These are phyloP conservation scores for Polietes domitor DNA, from an alignment of 2,888 invertebrate species.

Conservation along the genomic window DNA sequence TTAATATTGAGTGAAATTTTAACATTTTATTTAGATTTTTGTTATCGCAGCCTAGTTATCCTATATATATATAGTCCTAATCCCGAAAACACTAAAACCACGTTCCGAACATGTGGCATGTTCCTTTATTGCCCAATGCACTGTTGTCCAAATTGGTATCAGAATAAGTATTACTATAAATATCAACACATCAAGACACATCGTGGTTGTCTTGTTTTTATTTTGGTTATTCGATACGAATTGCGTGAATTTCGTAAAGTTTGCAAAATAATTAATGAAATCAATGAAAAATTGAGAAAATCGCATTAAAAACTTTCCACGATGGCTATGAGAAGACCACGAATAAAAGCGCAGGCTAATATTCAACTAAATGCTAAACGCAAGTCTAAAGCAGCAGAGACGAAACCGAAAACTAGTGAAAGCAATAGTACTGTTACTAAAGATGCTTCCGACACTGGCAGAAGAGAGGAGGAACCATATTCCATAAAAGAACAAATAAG, in stretches of 20 bases:
- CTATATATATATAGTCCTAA: no score
- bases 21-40: no score
- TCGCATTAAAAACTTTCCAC: neutral
- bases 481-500: neutral
- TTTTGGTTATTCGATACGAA: slow-evolving; percentile 37
- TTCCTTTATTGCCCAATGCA: no score
- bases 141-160: no score
- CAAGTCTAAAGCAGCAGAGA: slow-evolving; percentile 49
- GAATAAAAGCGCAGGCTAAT: slow-evolving; percentile 87
- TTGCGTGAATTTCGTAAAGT: slow-evolving; percentile 35
- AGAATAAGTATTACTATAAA: neutral
- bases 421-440: neutral
- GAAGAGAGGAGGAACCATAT: neutral
- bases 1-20: no score
- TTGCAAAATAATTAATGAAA: slow-evolving; percentile 49
- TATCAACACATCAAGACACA: slow-evolving; percentile 9
- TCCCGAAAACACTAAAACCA: no score
- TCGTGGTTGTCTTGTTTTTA: slow-evolving; percentile 55
- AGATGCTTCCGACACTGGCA: neutral
- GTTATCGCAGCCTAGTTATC: no score
- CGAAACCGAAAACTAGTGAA: slow-evolving; percentile 42
- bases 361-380: slow-evolving; percentile 57
- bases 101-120: no score
- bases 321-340: slow-evolving; percentile 86
- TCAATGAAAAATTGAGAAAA: slow-evolving; percentile 33